Percentiles rank a stretch among this genome's conserved stretches.
Evolutionary conservation across 1,140 invertebrate species (phyloP).

Genomic region (Hirudo medicinalis): DNA sequence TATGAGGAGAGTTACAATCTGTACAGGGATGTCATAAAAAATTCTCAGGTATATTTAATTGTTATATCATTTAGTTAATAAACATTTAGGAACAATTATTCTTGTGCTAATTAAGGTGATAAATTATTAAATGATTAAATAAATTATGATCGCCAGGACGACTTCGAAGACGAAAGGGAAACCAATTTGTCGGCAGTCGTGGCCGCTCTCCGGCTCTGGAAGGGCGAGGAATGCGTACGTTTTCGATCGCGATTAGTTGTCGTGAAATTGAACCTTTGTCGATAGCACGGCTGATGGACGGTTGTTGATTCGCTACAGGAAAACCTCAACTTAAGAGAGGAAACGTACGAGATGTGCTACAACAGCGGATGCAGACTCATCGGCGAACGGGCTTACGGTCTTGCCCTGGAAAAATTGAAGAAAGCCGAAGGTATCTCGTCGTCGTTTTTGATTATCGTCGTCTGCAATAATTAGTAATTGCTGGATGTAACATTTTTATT

Average conservation of each 20-base stretch:
- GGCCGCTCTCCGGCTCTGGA: slow-evolving; percentile 53
- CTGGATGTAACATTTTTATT: slow-evolving; percentile 17
- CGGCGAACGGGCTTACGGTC: slow-evolving; percentile 53
- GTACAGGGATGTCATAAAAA: slow-evolving; percentile 53
- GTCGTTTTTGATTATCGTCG: not conserved
- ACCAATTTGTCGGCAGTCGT: slow-evolving; percentile 80
- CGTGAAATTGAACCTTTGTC: too few species aligned
- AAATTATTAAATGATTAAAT: slow-evolving; percentile 19
- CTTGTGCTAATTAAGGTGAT: not conserved
- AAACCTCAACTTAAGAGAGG: slow-evolving; percentile 45
- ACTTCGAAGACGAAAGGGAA: slow-evolving; percentile 81
- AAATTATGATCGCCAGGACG: slow-evolving; percentile 50
- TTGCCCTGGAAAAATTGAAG: slow-evolving; percentile 67
- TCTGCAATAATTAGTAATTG: slow-evolving; percentile 3
- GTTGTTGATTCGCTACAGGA: slow-evolving; percentile 34
- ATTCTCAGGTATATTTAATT: slow-evolving; percentile 25
- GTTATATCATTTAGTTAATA: not conserved
- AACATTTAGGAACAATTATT: not conserved
- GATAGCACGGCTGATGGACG: too few species aligned
- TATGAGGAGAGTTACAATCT: slow-evolving; percentile 71
- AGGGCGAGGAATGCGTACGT: slow-evolving; percentile 31
- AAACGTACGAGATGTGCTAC: slow-evolving; percentile 75
- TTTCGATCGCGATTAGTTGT: too few species aligned
- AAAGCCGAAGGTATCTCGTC: slow-evolving; percentile 52
- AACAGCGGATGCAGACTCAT: slow-evolving; percentile 71